phyloP scores from a whole-genome alignment of 2,888 invertebrate species.

The Tiphia femorata region DNA sequence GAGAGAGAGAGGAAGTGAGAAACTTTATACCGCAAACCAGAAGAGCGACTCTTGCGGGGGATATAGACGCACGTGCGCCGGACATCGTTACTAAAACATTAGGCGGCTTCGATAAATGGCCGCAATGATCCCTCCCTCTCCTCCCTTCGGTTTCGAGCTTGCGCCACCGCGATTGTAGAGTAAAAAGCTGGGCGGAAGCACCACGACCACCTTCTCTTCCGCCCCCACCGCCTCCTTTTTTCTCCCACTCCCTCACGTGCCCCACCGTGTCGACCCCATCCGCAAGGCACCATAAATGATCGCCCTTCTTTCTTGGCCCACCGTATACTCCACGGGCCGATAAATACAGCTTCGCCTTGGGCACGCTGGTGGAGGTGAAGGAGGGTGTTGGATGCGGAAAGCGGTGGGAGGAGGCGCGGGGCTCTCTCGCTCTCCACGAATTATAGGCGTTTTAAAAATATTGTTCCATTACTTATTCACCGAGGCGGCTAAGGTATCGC shows the following conservation, averaged over 20 bases:
- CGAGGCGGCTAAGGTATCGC: constrained; percentile 63
- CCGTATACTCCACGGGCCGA: constrained; percentile 68
- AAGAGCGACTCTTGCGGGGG: constrained; percentile 24
- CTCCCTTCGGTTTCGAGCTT: too few species aligned
- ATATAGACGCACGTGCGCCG: constrained; percentile 40
- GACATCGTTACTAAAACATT: constrained; percentile 65
- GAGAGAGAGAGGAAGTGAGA: too few species aligned
- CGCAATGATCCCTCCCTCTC: constrained; percentile 60
- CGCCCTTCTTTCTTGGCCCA: constrained; percentile 59
- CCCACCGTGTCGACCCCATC: constrained; percentile 11
- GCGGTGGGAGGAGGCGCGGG: constrained; percentile 16
- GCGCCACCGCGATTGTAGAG: constrained; percentile 60
- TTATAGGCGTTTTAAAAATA: constrained; percentile 70
- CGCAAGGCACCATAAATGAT: constrained; percentile 62
- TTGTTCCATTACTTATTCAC: constrained; percentile 69
- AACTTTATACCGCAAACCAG: constrained; percentile 29
- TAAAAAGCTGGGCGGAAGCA: constrained; percentile 45
- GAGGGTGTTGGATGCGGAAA: too few species aligned
- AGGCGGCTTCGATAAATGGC: constrained; percentile 60
- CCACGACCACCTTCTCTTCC: constrained; percentile 6
- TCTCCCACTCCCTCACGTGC: constrained; percentile 12
- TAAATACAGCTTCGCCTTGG: constrained; percentile 65
- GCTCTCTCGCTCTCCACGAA: constrained; percentile 52
- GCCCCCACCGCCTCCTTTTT: constrained; percentile 11
- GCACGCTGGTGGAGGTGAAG: too few species aligned